Base-by-base conservation (phyloP, 2,797 vertebrate species). In the Hoplostethus mediterraneus region DNA sequence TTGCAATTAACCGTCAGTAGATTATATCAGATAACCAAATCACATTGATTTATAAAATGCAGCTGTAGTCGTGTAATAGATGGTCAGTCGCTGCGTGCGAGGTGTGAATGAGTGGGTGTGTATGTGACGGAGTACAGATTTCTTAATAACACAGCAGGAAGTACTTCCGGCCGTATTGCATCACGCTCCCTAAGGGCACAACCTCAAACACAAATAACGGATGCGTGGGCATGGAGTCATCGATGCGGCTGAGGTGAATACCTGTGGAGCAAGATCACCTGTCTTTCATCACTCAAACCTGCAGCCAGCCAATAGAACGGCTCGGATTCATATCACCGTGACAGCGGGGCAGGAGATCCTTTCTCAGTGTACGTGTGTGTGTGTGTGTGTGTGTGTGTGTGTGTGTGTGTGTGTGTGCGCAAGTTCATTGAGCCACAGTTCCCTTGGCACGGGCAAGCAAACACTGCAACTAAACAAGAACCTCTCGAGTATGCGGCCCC, bases 221-320 rank as follows among this genome's bases (percentile, higher is more conserved):
- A 58, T 66, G 66, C 7, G 62, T 25, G 11, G 72, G 71, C 40
- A 64, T 81, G 48, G 64, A 75, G 67, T 66, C 67, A 79, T 75
- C 84, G 87, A 85, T 75, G 80, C 25, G 74, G 84, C 66, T 85
- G 61, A 65, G 78, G 80, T 70, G 76, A 92, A 92, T 92, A 90
- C 91, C 88, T 92, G 90, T 73, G 48, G 76, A 84, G 62, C 85
- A 55, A 86, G 51, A 84, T 92, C 88, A 90, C 84, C 86, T 89
- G 74, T 83, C 73, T 90, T 82, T 85, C 87, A 81, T 84, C 87
- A 82, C 70, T 73, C 68, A 45, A 53, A 59, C 54, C 86, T 82
- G 45, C 63, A 84, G 79, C 83, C 85, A 82, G 81, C 88, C 89
- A 90, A 86, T 87, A 40, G 65, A 31, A 80, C 11, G 10, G 25